These are phyloP conservation scores for Sthenelais limicola DNA, from an alignment of 2,888 invertebrate genomes.

Conservation along the genomic window DNA sequence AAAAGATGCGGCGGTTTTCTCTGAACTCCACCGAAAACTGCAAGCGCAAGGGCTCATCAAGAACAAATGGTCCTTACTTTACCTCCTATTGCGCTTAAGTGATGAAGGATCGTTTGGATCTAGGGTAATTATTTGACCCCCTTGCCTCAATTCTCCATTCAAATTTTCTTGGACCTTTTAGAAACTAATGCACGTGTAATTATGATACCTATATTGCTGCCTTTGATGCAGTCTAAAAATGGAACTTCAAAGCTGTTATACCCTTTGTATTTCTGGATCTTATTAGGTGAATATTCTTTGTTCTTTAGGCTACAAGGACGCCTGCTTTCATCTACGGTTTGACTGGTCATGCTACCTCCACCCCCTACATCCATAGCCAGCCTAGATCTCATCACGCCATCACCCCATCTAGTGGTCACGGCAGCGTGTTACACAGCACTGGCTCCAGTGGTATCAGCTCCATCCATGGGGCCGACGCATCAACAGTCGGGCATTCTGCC, in stretches of 20 bases:
- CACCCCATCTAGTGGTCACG: neutral
- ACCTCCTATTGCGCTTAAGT: conserved; percentile 63
- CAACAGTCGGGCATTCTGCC: neutral
- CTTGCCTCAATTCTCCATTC: neutral
- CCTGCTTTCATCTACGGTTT: conserved; percentile 41
- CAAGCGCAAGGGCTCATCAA: conserved; percentile 75
- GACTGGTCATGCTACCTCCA: conserved; percentile 56
- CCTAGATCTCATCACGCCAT: neutral
- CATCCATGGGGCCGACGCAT: conserved; percentile 48
- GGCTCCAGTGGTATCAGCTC: conserved; percentile 68
- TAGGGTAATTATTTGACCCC: neutral
- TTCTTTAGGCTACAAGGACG: neutral
- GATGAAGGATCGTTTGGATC: conserved; percentile 42
- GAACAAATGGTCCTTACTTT: conserved; percentile 77
- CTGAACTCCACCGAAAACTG: conserved; percentile 72
- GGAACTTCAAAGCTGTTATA: neutral
- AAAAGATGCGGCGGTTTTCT: conserved; percentile 71
- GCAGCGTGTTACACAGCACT: conserved; percentile 29
- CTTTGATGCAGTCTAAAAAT: neutral
- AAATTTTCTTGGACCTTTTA: neutral
- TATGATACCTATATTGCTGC: neutral
- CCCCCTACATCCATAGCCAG: conserved; percentile 52
- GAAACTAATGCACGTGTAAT: neutral
- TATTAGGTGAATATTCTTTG: neutral
- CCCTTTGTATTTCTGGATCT: neutral